phyloP scores from a whole-genome alignment of 1,140 invertebrate genomes.

The Pseudoatta argentina region DNA sequence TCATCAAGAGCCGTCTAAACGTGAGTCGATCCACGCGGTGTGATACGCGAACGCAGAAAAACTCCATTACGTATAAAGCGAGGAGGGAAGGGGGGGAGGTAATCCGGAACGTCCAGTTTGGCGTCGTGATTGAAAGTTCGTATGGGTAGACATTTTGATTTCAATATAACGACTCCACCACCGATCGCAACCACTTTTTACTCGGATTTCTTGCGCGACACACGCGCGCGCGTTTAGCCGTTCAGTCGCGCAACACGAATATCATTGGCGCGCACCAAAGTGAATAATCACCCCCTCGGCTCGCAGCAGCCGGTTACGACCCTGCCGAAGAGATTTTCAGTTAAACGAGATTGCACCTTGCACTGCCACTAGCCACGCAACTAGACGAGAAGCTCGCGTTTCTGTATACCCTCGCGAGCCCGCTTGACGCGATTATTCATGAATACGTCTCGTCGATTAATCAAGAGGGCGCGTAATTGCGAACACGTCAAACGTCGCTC shows the following conservation, averaged over 20 bases:
- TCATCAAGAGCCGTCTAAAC: conserved; percentile 42
- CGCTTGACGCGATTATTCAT: conserved; percentile 31
- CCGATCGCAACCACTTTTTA: conserved; percentile 54
- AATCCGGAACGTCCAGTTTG: conserved; percentile 50
- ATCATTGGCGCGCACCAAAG: conserved; percentile 28
- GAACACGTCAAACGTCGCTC: conserved; percentile 58
- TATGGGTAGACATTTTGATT: conserved; percentile 56
- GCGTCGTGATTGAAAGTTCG: conserved; percentile 43
- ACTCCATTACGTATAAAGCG: conserved; percentile 23
- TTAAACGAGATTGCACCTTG: conserved; percentile 43
- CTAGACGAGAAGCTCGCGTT: conserved; percentile 34
- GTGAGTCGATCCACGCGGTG: conserved; percentile 23
- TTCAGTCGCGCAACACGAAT: conserved; percentile 14
- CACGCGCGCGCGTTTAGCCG: neutral
- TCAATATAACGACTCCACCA: conserved; percentile 58
- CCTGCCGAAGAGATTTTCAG: conserved; percentile 4
- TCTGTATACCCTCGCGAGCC: neutral
- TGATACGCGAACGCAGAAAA: conserved; percentile 36
- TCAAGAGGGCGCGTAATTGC: conserved; percentile 56
- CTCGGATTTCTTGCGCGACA: conserved; percentile 33
- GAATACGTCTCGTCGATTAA: conserved; percentile 51
- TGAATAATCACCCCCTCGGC: neutral
- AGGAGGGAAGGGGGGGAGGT: neutral
- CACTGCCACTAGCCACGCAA: conserved; percentile 40
- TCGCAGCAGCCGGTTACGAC: neutral